phyloP scores from a whole-genome alignment of 2,797 vertebrate species.

The Gallirallus australis region DNA sequence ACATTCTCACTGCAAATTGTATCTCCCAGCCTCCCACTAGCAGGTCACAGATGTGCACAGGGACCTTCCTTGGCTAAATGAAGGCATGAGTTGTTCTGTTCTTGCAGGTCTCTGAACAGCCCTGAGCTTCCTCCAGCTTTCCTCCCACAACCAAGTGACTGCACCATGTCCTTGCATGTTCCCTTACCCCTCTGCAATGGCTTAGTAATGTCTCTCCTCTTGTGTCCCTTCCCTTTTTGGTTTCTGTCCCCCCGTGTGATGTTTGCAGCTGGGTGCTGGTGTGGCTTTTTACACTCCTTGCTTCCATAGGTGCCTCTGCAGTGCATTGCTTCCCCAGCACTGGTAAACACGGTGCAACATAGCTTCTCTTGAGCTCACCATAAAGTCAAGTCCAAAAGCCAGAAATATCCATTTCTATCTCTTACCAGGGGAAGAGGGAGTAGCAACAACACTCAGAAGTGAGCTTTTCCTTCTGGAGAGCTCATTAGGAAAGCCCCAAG shows the following conservation, averaged over 20 bases:
- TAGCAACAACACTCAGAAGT: neutral
- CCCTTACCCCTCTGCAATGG: neutral
- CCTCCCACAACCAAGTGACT: neutral
- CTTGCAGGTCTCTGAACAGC: neutral
- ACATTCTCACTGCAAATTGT: neutral
- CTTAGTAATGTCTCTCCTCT: neutral
- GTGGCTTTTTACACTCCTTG: neutral
- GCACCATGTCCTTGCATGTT: neutral
- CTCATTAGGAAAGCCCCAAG: neutral
- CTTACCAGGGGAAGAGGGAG: neutral
- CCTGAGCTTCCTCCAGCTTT: neutral
- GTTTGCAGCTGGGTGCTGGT: neutral
- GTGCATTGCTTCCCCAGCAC: neutral
- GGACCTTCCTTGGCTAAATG: neutral
- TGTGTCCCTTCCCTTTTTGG: fast-evolving
- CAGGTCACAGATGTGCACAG: neutral
- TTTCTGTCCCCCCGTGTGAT: neutral
- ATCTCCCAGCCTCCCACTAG: neutral
- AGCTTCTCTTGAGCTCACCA: neutral
- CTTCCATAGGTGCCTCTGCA: neutral
- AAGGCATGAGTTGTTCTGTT: neutral
- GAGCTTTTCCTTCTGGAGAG: neutral
- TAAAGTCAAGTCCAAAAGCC: neutral
- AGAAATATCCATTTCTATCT: neutral
- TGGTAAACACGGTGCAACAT: fast-evolving